Percentiles rank a stretch among this genome's conserved stretches.
Conservation (phyloP, 1,140 invertebrate species). For the Bombus sylvicola region DNA sequence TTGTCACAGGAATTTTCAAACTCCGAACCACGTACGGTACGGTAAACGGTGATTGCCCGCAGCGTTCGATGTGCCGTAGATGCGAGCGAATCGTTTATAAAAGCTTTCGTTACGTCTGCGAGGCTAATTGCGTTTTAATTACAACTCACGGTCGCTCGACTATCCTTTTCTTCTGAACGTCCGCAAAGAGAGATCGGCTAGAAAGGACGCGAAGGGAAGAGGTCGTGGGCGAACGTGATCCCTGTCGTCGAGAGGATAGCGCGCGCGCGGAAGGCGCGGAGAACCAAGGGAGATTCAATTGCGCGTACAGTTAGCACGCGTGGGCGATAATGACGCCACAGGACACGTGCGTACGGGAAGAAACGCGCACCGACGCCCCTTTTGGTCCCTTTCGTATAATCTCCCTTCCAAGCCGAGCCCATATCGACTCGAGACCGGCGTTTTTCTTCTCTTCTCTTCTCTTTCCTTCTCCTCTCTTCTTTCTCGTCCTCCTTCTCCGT, state of each 20-base stretch:
- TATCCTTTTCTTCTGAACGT: conserved; percentile 10
- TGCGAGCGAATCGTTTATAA: background rate
- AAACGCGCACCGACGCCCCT: conserved; percentile 50
- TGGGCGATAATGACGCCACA: conserved; percentile 77
- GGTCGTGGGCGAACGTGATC: conserved; percentile 52
- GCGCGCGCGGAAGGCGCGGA: background rate
- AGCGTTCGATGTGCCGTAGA: no score
- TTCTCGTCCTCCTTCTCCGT: background rate
- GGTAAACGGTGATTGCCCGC: background rate
- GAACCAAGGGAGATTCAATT: conserved; percentile 71
- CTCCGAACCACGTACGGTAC: no score
- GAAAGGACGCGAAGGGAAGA: conserved; percentile 3
- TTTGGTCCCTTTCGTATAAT: conserved; percentile 52
- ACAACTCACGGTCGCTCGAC: background rate
- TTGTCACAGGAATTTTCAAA: no score
- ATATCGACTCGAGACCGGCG: conserved; percentile 10
- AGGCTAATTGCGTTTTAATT: conserved; percentile 44
- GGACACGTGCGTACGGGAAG: conserved; percentile 60
- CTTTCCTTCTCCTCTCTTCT: background rate
- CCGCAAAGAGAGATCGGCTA: background rate
- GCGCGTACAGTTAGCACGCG: conserved; percentile 75
- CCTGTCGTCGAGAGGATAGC: conserved; percentile 7
- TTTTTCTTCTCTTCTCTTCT: background rate
- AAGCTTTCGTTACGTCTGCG: background rate
- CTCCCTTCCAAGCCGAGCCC: conserved; percentile 45